Percentiles rank a stretch among this genome's conserved stretches.
Conservation (phyloP, 2,113 vertebrate genomes). For the Varanus komodoensis region DNA sequence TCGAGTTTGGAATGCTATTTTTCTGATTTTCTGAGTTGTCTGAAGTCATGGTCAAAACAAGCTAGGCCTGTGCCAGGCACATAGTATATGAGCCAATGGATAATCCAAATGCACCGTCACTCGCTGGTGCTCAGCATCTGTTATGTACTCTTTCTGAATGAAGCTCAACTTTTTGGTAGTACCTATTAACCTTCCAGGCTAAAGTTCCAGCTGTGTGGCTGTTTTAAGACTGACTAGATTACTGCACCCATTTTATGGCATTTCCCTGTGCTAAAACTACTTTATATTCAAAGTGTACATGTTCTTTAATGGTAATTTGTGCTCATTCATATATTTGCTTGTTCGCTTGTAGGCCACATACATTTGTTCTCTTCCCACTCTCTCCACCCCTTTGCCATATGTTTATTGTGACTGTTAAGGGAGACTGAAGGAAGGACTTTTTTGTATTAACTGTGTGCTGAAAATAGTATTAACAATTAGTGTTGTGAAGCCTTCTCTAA, state of each 20-base stretch:
- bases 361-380: conserved; percentile 27
- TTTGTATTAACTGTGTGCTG: conserved; percentile 18
- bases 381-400: conserved; percentile 40
- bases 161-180: background rate
- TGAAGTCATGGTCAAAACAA: background rate
- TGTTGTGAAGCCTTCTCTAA: conserved; percentile 18
- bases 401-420: conserved; percentile 35
- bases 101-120: background rate
- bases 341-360: conserved; percentile 14
- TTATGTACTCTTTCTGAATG: background rate
- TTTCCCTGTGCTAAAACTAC: background rate
- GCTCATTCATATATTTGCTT: conserved; percentile 40
- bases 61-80: background rate
- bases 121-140: background rate
- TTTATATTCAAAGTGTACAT: background rate
- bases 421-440: conserved; percentile 15
- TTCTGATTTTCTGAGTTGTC: background rate
- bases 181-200: background rate
- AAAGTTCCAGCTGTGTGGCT: background rate
- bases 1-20: background rate
- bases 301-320: background rate
- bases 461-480: conserved; percentile 36
- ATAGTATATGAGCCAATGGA: background rate
- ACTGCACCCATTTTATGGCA: conserved; percentile 1
- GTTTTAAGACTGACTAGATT: background rate